Evolutionary conservation across 2,888 invertebrate species (phyloP).

Genomic region (Trileptium ribeirensis): DNA sequence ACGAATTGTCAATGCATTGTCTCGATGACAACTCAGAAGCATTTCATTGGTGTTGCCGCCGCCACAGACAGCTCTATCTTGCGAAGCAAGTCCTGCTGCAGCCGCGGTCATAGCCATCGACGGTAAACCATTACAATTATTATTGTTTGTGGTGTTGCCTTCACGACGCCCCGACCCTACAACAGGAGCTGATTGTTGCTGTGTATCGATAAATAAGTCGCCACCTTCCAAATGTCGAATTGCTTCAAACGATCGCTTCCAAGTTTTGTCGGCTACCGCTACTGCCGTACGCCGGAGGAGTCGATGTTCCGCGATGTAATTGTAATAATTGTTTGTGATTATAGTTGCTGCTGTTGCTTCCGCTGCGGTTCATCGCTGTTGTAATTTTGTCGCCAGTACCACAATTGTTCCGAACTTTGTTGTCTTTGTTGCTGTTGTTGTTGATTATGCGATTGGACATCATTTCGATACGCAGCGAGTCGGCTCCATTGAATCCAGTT

Average conservation of each 20-base stretch:
- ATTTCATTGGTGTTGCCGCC: too few species aligned
- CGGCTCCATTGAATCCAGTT: not conserved
- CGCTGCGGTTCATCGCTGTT: not conserved
- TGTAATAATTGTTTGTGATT: too few species aligned
- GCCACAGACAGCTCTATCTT: too few species aligned
- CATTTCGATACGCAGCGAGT: not conserved
- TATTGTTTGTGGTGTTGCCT: too few species aligned
- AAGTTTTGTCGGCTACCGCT: conserved; percentile 64
- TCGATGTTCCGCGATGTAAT: too few species aligned
- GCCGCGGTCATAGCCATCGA: too few species aligned
- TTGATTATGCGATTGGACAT: not conserved
- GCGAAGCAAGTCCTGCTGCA: too few species aligned
- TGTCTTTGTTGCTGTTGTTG: not conserved
- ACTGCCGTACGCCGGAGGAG: conserved; percentile 26
- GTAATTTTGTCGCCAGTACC: not conserved
- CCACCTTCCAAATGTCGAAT: conserved; percentile 95
- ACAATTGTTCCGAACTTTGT: not conserved
- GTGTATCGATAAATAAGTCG: conserved; percentile 63
- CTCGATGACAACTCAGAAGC: too few species aligned
- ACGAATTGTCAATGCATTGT: too few species aligned
- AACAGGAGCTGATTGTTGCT: not conserved
- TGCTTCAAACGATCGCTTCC: conserved; percentile 95
- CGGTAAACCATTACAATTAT: too few species aligned
- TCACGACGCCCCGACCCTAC: too few species aligned
- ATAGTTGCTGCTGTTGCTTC: too few species aligned